phyloP scores from a whole-genome alignment of 2,888 invertebrate species.

The Zygothrica quintamaculata region DNA sequence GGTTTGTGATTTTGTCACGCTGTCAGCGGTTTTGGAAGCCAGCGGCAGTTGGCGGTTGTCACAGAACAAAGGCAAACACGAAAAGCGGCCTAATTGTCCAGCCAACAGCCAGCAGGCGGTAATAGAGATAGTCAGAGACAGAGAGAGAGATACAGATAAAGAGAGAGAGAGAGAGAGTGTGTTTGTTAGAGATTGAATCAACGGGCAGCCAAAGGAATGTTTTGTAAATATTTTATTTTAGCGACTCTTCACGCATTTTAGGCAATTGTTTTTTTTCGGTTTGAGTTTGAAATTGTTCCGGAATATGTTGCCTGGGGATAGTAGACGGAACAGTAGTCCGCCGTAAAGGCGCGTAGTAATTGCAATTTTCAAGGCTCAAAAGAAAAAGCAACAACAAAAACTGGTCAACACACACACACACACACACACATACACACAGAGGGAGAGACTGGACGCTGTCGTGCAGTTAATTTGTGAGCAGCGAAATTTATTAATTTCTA shows the following conservation, averaged over 20 bases:
- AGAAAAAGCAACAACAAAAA: not conserved
- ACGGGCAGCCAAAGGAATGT: slow-evolving; percentile 43
- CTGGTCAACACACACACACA: too few relatives aligned
- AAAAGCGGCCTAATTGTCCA: slow-evolving; percentile 68
- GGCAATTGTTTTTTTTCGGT: slow-evolving; percentile 49
- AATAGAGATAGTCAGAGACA: slow-evolving; percentile 13
- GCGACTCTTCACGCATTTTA: slow-evolving; percentile 57
- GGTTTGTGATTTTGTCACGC: slow-evolving; percentile 78
- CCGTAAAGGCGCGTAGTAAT: slow-evolving; percentile 59
- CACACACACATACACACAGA: too few relatives aligned
- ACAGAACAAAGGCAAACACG: slow-evolving; percentile 47
- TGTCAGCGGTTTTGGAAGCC: slow-evolving; percentile 75
- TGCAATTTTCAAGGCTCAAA: slow-evolving; percentile 69
- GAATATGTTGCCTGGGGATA: slow-evolving; percentile 6
- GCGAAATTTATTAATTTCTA: slow-evolving; percentile 46
- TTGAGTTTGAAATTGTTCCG: slow-evolving; percentile 29
- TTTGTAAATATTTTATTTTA: slow-evolving; percentile 72
- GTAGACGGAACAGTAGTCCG: slow-evolving; percentile 46
- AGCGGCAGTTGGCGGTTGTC: slow-evolving; percentile 58
- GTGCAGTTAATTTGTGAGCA: not conserved
- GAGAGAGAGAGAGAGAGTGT: not conserved
- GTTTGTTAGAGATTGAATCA: slow-evolving; percentile 16
- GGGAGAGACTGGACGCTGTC: not conserved
- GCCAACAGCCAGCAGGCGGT: slow-evolving; percentile 47
- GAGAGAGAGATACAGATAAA: slow-evolving; percentile 1